These are phyloP conservation scores for Paramuricea clavata DNA, from an alignment of 92 coral and sea anemone genomes.

Conservation along the genomic window DNA sequence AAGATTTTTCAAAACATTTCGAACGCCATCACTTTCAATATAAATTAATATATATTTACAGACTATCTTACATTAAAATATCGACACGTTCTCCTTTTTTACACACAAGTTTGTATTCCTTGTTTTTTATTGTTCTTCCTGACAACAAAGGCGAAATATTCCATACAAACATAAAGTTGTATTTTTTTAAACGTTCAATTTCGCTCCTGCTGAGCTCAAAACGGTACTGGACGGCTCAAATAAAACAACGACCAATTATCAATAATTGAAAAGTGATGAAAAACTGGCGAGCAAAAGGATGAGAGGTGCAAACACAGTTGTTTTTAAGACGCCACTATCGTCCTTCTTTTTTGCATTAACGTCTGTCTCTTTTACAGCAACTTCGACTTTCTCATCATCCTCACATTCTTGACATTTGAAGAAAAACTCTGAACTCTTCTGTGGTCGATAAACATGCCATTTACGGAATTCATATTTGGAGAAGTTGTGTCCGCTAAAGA, in stretches of 20 bases:
- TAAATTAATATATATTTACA: not conserved
- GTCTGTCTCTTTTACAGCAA: not conserved
- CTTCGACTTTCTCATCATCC: not conserved
- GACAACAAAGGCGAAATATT: not conserved
- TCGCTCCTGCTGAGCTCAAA: not conserved
- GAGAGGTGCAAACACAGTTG: conserved; percentile 14
- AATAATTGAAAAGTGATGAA: not conserved
- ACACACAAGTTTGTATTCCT: not conserved
- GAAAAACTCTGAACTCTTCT: not conserved
- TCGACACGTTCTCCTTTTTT: not conserved
- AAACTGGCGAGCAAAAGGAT: conserved; percentile 2
- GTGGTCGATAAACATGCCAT: not conserved
- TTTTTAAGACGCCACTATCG: conserved; percentile 43
- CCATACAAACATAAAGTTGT: too few relatives aligned
- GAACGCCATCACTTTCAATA: not conserved
- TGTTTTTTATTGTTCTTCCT: not conserved
- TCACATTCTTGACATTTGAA: not conserved
- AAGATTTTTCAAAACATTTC: too few relatives aligned
- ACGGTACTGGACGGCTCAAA: not conserved
- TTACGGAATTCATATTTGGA: not conserved
- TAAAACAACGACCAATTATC: not conserved
- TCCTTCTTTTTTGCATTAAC: not conserved
- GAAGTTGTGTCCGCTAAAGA: conserved; percentile 72
- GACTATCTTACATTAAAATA: not conserved
- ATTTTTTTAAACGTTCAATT: not conserved